These are phyloP conservation scores for Drosophila setosimentum DNA, from an alignment of 2,888 invertebrate species.

Conservation along the genomic window DNA sequence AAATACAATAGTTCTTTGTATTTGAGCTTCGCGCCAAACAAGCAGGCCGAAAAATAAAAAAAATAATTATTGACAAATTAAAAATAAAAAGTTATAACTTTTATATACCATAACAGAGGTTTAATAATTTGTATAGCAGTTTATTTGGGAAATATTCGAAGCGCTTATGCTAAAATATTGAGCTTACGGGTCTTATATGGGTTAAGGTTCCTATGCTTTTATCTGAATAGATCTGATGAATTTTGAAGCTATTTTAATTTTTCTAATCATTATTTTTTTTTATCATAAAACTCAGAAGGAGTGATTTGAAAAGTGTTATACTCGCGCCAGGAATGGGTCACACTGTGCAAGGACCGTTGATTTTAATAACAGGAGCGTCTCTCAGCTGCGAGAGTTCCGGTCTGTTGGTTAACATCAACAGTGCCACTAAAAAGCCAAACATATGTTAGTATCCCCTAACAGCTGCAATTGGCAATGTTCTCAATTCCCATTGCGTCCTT, in stretches of 20 bases:
- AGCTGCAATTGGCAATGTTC: conserved; percentile 43
- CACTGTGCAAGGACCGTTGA: conserved; percentile 36
- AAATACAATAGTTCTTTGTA: background rate
- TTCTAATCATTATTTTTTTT: background rate
- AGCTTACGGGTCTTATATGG: background rate
- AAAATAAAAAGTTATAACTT: background rate
- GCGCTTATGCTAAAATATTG: background rate
- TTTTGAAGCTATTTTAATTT: background rate
- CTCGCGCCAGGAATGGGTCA: conserved; percentile 42
- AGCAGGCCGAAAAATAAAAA: background rate
- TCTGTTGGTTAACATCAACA: conserved; percentile 40
- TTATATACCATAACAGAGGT: background rate
- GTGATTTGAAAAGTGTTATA: conserved; percentile 51
- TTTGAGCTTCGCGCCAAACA: background rate
- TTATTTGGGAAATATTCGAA: background rate
- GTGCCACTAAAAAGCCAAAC: conserved; percentile 16
- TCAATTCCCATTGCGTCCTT: conserved; percentile 16
- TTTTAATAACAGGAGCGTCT: background rate
- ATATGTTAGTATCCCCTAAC: conserved; percentile 45
- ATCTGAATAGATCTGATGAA: background rate
- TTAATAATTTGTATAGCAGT: background rate
- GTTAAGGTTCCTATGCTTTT: background rate
- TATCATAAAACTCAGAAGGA: background rate
- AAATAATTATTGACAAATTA: background rate
- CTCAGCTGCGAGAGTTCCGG: conserved; percentile 16